Percentiles rank a stretch among this genome's conserved stretches.
Conservation (phyloP, 2,797 vertebrate genomes). For the Hoplostethus mediterraneus region DNA sequence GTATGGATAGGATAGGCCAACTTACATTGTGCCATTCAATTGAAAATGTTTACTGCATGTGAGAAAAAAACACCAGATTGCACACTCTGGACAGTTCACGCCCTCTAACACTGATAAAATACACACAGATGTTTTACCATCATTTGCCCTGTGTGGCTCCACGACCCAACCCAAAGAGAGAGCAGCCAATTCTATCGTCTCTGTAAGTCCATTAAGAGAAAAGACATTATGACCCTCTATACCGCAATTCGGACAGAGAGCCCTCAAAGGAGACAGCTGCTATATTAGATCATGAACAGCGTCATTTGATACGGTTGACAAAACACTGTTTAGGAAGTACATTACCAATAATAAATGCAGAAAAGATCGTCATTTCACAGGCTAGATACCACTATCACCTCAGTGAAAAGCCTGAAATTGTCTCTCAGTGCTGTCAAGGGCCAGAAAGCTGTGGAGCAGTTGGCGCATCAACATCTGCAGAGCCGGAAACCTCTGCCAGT, state of each 20-base stretch:
- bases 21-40: not conserved
- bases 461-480: slow-evolving; percentile 58
- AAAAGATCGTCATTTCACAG: slow-evolving; percentile 21
- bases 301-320: slow-evolving; percentile 27
- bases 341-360: slow-evolving; percentile 22
- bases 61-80: slow-evolving; percentile 57
- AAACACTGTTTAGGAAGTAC: slow-evolving; percentile 16
- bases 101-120: slow-evolving; percentile 53
- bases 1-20: not conserved
- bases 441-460: slow-evolving; percentile 53
- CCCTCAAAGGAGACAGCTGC: slow-evolving; percentile 18
- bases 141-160: slow-evolving; percentile 36
- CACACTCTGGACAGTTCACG: slow-evolving; percentile 44
- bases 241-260: slow-evolving; percentile 23
- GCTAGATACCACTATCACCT: slow-evolving; percentile 11
- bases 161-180: slow-evolving; percentile 28
- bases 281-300: slow-evolving; percentile 6
- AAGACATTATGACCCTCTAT: slow-evolving; percentile 22
- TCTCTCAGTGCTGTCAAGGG: slow-evolving; percentile 30
- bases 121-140: slow-evolving; percentile 59
- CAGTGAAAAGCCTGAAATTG: slow-evolving; percentile 46
- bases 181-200: slow-evolving; percentile 16
- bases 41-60: slow-evolving; percentile 2
- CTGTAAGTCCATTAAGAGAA: slow-evolving; percentile 39
- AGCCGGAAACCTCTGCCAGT: slow-evolving; percentile 53